phyloP scores from a whole-genome alignment of 2,113 vertebrate species.

The Nasalis larvatus region DNA sequence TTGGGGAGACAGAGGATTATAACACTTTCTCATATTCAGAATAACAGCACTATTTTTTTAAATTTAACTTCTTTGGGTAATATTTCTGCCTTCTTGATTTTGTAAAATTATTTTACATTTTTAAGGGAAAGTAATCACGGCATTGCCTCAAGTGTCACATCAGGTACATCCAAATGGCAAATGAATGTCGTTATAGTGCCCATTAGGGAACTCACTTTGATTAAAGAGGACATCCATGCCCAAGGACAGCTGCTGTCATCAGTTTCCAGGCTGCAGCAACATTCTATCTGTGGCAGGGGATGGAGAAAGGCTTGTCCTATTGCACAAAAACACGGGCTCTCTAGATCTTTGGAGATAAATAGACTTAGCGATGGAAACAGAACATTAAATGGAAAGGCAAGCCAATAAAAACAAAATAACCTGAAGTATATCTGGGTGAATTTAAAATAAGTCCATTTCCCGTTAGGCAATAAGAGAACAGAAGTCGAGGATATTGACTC shows the following conservation, averaged over 20 bases:
- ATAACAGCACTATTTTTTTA: slow-evolving; percentile 43
- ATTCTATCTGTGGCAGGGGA: neutral
- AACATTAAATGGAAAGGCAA: neutral
- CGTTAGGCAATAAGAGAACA: neutral
- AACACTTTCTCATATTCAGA: neutral
- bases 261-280: neutral
- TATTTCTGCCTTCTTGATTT: slow-evolving; percentile 54
- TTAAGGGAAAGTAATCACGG: slow-evolving; percentile 40
- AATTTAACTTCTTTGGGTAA: neutral
- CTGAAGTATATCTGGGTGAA: neutral
- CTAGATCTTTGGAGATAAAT: slow-evolving; percentile 2
- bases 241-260: slow-evolving; percentile 36
- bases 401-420: neutral
- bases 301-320: neutral
- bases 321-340: neutral
- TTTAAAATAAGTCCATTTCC: slow-evolving; percentile 20
- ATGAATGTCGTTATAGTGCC: slow-evolving; percentile 46
- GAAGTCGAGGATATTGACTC: neutral
- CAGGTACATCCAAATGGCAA: slow-evolving; percentile 52
- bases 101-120: slow-evolving; percentile 53
- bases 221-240: slow-evolving; percentile 44
- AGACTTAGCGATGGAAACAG: neutral
- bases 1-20: neutral
- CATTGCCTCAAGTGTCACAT: slow-evolving; percentile 43
- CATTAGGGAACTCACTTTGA: slow-evolving; percentile 51